Evolutionary conservation across 2,113 vertebrate genomes (phyloP).

Genomic region (Pollimyrus isidori): DNA sequence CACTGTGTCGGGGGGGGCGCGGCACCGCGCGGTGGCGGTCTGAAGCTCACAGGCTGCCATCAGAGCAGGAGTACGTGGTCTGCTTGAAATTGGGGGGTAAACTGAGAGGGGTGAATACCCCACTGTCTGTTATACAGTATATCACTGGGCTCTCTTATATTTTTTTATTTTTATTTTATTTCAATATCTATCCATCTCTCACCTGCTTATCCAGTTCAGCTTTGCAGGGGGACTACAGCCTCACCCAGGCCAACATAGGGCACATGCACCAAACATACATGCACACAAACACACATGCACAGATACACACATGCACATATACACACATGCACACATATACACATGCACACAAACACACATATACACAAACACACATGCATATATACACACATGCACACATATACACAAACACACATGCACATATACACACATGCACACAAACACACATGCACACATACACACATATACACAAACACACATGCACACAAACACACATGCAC

Average conservation of each 20-base stretch:
- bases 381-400: too few relatives aligned
- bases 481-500: background rate
- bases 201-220: background rate
- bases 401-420: too few relatives aligned
- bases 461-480: too few relatives aligned
- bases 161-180: background rate
- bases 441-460: background rate
- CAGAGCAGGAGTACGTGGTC: background rate
- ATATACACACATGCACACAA: background rate
- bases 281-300: too few relatives aligned
- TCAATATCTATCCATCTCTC: background rate
- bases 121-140: too few relatives aligned
- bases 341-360: background rate
- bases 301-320: background rate
- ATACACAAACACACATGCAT: too few relatives aligned
- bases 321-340: too few relatives aligned
- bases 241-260: background rate
- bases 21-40: background rate
- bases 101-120: background rate
- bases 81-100: background rate
- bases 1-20: background rate
- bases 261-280: background rate
- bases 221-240: background rate
- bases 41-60: background rate
- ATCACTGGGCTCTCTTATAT: too few relatives aligned